These are phyloP conservation scores for Toxotes chatareus DNA, from an alignment of 2,113 vertebrate species.

Conservation along the genomic window DNA sequence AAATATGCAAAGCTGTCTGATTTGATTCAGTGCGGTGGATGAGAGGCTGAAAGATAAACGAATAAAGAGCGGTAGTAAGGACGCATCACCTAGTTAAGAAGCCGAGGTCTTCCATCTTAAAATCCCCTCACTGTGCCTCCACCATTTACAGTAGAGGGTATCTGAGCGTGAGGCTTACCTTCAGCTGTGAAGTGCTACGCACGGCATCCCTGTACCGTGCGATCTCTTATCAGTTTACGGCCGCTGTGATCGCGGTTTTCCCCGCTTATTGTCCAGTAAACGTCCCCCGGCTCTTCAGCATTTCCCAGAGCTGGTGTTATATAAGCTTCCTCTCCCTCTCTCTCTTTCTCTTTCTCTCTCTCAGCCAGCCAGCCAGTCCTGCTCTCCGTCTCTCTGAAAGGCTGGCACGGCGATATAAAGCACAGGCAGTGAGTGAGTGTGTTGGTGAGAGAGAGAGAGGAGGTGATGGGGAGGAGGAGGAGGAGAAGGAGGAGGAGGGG, in stretches of 20 bases:
- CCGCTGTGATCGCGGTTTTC: constrained; percentile 28
- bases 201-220: constrained; percentile 2
- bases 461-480: constrained; percentile 17
- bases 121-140: constrained; percentile 33
- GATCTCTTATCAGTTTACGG: constrained; percentile 16
- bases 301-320: constrained; percentile 72
- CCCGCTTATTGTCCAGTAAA: constrained; percentile 55
- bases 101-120: constrained; percentile 74
- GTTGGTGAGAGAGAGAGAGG: background rate
- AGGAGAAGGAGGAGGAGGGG: constrained; percentile 6
- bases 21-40: background rate
- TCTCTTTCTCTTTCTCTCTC: background rate
- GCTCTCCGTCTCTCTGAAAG: constrained; percentile 55
- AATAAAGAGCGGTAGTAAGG: constrained; percentile 42
- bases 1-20: background rate
- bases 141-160: constrained; percentile 62
- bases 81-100: constrained; percentile 59
- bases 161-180: constrained; percentile 65
- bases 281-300: constrained; percentile 51
- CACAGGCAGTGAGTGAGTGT: constrained; percentile 37
- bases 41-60: background rate
- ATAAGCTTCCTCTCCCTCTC: constrained; percentile 66
- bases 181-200: constrained; percentile 13
- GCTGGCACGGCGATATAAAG: constrained; percentile 63
- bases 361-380: constrained; percentile 19